These are phyloP conservation scores for Meteorus colon DNA, from an alignment of 2,888 invertebrate species.

Conservation along the genomic window DNA sequence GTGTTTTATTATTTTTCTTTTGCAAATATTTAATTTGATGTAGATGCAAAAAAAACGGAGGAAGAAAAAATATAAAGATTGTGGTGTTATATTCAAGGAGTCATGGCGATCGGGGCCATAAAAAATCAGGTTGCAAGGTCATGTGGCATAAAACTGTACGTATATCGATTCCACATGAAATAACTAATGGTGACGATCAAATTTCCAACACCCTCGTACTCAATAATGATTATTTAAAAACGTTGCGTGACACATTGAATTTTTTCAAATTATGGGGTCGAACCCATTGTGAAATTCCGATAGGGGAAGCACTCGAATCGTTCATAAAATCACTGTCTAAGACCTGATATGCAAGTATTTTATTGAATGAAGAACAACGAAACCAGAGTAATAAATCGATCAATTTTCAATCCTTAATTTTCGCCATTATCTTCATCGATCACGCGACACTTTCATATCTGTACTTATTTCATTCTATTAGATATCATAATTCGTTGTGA, in stretches of 20 bases:
- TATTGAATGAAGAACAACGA: not conserved
- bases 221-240: not conserved
- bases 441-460: too few relatives aligned
- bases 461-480: too few relatives aligned
- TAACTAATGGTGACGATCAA: not conserved
- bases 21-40: not conserved
- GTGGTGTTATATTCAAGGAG: not conserved
- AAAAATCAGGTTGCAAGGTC: conserved; percentile 3
- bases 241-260: not conserved
- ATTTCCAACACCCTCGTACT: not conserved
- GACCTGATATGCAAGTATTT: not conserved
- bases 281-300: not conserved
- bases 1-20: not conserved
- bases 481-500: too few relatives aligned
- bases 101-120: not conserved
- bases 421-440: too few relatives aligned
- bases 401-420: too few relatives aligned
- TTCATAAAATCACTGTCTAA: not conserved
- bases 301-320: not conserved
- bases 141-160: not conserved
- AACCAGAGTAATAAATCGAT: not conserved
- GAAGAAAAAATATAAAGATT: not conserved
- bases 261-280: not conserved
- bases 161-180: not conserved
- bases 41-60: not conserved